These are phyloP conservation scores for Ammospiza maritima DNA, from an alignment of 2,797 vertebrate species.

Conservation along the genomic window DNA sequence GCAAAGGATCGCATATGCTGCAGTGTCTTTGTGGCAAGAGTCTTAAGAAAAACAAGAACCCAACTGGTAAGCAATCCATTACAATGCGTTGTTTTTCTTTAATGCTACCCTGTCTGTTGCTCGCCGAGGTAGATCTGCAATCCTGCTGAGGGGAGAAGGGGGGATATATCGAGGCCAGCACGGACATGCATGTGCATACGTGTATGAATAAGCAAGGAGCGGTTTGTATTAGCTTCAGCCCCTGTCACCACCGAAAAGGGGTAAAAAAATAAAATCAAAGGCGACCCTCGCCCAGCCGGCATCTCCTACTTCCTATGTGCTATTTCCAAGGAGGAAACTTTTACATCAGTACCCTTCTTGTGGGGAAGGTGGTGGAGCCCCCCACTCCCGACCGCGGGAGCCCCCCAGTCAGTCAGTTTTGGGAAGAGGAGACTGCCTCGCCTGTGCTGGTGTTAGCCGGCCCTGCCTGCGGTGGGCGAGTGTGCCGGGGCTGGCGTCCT, in stretches of 20 bases:
- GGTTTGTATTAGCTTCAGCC: slow-evolving; percentile 53
- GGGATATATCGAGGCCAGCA: slow-evolving; percentile 60
- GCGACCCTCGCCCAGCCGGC: background rate
- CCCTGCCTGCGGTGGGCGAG: slow-evolving; percentile 38
- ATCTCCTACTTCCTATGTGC: slow-evolving; percentile 25
- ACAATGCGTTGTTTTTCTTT: slow-evolving; percentile 74
- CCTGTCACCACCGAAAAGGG: background rate
- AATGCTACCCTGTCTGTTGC: slow-evolving; percentile 76
- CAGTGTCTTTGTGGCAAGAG: slow-evolving; percentile 99
- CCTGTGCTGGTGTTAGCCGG: background rate
- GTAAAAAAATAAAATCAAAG: background rate
- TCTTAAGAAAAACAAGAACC: slow-evolving; percentile 99
- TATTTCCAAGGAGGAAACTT: slow-evolving; percentile 71
- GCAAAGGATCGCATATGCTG: slow-evolving; percentile 99
- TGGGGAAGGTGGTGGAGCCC: background rate
- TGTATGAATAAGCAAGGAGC: slow-evolving; percentile 70
- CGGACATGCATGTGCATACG: slow-evolving; percentile 68
- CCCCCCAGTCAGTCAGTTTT: background rate
- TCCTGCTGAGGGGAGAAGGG: slow-evolving; percentile 73
- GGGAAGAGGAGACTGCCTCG: background rate
- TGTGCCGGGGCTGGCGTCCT: slow-evolving; percentile 33
- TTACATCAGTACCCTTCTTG: slow-evolving; percentile 9
- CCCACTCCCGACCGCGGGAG: background rate
- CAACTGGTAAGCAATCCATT: slow-evolving; percentile 94
- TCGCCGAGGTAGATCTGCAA: slow-evolving; percentile 74